A percentile compares a stretch with the other conserved stretches of the same genome.
phyloP scores from a whole-genome alignment of 2,113 vertebrate genomes.

The Montifringilla adamsi region DNA sequence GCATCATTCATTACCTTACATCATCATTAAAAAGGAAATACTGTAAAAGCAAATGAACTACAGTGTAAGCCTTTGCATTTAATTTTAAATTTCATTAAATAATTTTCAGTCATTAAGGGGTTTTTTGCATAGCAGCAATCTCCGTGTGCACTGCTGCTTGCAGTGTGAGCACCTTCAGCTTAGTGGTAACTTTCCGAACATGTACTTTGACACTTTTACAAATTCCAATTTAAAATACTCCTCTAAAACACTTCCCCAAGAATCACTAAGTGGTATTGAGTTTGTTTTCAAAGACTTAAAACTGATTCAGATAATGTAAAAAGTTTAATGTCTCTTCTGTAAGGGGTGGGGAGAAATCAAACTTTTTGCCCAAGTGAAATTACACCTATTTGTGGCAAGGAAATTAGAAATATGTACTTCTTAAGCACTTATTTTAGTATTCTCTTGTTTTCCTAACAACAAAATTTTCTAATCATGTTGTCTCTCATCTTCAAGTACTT shows the following conservation, averaged over 20 bases:
- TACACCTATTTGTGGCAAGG: not conserved
- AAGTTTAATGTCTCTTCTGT: not conserved
- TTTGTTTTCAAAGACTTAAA: not conserved
- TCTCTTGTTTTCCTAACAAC: not conserved
- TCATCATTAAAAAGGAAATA: not conserved
- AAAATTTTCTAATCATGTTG: not conserved
- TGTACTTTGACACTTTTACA: rapidly evolving
- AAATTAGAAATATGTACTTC: not conserved
- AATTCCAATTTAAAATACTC: not conserved
- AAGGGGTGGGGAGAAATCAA: not conserved
- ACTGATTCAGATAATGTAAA: not conserved
- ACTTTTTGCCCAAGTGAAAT: not conserved
- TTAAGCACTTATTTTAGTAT: not conserved
- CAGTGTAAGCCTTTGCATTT: not conserved
- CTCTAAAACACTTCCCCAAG: not conserved
- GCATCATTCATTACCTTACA: not conserved
- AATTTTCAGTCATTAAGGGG: not conserved
- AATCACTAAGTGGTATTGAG: not conserved
- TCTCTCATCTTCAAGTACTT: not conserved
- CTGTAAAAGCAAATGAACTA: not conserved
- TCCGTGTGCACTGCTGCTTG: not conserved
- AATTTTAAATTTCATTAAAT: not conserved
- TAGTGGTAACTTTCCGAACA: not conserved
- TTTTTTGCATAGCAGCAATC: not conserved
- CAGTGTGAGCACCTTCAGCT: not conserved